phyloP scores from a whole-genome alignment of 2,797 vertebrate species.

The Zenarchopterus dispar region DNA sequence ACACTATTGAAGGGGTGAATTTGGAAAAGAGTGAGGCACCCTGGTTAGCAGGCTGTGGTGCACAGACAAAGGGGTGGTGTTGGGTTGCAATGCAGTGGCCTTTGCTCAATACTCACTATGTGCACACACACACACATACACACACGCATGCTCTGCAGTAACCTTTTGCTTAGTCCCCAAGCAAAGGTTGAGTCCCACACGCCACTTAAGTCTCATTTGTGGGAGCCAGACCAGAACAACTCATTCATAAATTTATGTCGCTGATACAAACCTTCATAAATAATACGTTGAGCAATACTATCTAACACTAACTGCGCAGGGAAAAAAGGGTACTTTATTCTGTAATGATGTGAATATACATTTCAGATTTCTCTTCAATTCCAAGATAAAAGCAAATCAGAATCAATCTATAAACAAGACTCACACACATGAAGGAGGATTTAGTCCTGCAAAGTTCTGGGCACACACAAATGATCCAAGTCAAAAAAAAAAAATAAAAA shows the following conservation, averaged over 20 bases:
- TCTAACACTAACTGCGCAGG: not conserved
- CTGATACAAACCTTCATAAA: constrained; percentile 37
- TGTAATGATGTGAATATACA: not conserved
- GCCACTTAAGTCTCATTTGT: constrained; percentile 55
- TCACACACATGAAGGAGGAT: not conserved
- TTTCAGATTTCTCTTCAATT: not conserved
- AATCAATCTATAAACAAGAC: too few species aligned
- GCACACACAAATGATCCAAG: constrained; percentile 20
- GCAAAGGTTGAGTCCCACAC: constrained; percentile 61
- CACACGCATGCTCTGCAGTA: constrained; percentile 37
- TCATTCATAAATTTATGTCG: constrained; percentile 60
- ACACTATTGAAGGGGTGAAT: constrained; percentile 26
- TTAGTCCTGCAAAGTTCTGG: not conserved
- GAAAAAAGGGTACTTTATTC: not conserved
- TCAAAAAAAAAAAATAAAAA: constrained; percentile 36
- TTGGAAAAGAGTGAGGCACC: constrained; percentile 32
- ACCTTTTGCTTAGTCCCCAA: constrained; percentile 56
- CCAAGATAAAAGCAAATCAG: not conserved
- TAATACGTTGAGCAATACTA: constrained; percentile 15
- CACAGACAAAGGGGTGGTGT: constrained; percentile 75
- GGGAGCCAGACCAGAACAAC: constrained; percentile 52
- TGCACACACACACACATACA: constrained; percentile 27
- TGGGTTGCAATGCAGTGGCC: constrained; percentile 74
- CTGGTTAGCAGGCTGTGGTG: constrained; percentile 43
- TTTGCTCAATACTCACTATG: constrained; percentile 68